Conservation (phyloP, 2,888 invertebrate species). For the Torymus aiolomorphi region DNA sequence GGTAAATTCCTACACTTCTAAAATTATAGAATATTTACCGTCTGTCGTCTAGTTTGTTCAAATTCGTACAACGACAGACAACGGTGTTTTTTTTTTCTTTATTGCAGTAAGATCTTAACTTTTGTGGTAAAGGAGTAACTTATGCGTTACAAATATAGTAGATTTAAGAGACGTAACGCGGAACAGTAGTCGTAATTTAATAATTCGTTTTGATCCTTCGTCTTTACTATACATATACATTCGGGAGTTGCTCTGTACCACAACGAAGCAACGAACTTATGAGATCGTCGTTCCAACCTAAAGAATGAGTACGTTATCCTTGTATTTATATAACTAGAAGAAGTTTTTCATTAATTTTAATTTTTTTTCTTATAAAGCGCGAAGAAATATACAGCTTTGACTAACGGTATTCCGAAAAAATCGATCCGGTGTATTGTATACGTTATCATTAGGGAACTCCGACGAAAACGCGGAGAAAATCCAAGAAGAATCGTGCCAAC, state of each 20-base stretch:
- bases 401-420: constrained; percentile 56
- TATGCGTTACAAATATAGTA: constrained; percentile 54
- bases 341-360: constrained; percentile 48
- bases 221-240: constrained; percentile 42
- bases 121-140: constrained; percentile 45
- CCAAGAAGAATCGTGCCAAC: constrained; percentile 43
- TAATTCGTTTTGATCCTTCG: constrained; percentile 55
- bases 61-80: constrained; percentile 44
- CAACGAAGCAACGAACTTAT: constrained; percentile 42
- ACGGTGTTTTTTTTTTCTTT: constrained; percentile 28
- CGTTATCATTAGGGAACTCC: constrained; percentile 49
- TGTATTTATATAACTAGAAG: constrained; percentile 52
- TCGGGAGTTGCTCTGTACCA: constrained; percentile 22
- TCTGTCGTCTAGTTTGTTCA: constrained; percentile 35
- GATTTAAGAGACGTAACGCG: constrained; percentile 52
- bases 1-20: constrained; percentile 55
- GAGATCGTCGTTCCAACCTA: constrained; percentile 47
- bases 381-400: constrained; percentile 61
- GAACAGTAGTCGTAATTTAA: constrained; percentile 53
- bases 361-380: constrained; percentile 58
- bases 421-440: constrained; percentile 51
- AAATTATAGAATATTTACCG: constrained; percentile 53
- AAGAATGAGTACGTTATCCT: constrained; percentile 44
- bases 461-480: constrained; percentile 55
- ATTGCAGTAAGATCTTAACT: constrained; percentile 48